A percentile compares a stretch with the other conserved stretches of the same genome.
phyloP scores from a whole-genome alignment of 1,140 invertebrate genomes.

The Ceratitis capitata region DNA sequence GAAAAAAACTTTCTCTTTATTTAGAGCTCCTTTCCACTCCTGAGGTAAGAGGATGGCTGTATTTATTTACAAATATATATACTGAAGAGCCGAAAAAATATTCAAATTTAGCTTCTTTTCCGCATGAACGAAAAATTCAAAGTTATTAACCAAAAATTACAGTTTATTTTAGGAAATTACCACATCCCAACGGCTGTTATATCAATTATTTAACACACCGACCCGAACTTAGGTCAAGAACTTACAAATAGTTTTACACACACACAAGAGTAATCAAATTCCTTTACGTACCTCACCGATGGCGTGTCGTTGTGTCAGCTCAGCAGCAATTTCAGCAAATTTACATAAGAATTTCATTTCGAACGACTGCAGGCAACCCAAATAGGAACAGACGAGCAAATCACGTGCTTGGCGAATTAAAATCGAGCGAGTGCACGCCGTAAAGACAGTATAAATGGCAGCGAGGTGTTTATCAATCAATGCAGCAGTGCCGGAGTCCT shows the following conservation, averaged over 20 bases:
- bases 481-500: conserved; percentile 67
- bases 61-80: no score
- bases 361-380: conserved; percentile 72
- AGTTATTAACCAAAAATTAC: no score
- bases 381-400: conserved; percentile 73
- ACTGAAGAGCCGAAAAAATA: no score
- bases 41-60: no score
- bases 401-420: conserved; percentile 75
- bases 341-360: conserved; percentile 73
- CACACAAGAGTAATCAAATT: not conserved
- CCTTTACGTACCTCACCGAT: conserved; percentile 61
- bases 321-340: conserved; percentile 69
- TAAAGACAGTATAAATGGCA: conserved; percentile 70
- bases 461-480: conserved; percentile 73
- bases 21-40: no score
- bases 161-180: not conserved
- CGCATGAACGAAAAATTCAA: no score
- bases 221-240: not conserved
- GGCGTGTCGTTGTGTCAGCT: conserved; percentile 64
- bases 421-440: conserved; percentile 69
- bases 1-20: no score
- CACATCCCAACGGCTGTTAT: conserved; percentile 5
- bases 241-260: not conserved
- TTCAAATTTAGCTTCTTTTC: no score
- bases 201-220: not conserved